A percentile compares a stretch with the other conserved stretches of the same genome.
phyloP scores from a whole-genome alignment of 2,113 vertebrate species.

The Acrocephalus kingi region DNA sequence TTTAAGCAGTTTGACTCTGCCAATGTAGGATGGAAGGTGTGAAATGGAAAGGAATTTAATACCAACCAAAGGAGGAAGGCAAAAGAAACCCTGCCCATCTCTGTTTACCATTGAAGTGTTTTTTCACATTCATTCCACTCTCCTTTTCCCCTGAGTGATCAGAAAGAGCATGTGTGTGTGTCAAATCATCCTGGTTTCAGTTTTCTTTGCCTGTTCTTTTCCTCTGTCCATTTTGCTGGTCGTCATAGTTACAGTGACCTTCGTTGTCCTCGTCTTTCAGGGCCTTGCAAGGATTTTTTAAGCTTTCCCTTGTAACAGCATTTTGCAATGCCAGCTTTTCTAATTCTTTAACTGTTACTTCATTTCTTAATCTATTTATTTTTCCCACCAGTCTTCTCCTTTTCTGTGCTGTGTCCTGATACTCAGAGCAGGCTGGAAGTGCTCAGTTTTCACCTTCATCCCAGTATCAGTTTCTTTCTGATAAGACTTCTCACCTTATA shows the following conservation, averaged over 20 bases:
- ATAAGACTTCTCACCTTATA: neutral
- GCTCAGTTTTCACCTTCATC: neutral
- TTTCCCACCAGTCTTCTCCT: neutral
- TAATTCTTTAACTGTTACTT: neutral
- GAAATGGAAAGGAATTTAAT: constrained; percentile 51
- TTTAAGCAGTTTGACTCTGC: constrained; percentile 35
- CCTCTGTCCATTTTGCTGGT: constrained; percentile 37
- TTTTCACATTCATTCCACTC: neutral
- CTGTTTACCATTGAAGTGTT: neutral
- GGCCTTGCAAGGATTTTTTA: constrained; percentile 15
- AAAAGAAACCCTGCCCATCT: neutral
- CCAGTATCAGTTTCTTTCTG: neutral
- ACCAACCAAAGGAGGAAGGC: neutral
- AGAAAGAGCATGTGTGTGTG: constrained; percentile 9
- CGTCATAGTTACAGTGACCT: constrained; percentile 49
- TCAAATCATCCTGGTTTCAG: constrained; percentile 18
- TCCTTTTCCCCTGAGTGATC: constrained; percentile 24
- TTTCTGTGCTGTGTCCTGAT: neutral
- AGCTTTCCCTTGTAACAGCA: neutral
- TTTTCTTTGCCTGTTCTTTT: constrained; percentile 30
- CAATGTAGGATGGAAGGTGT: neutral
- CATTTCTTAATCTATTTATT: neutral
- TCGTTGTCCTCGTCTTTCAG: neutral
- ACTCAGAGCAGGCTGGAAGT: neutral
- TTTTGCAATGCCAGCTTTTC: neutral